Evolutionary conservation across 2,797 vertebrate species (phyloP).

Genomic region (Crocidura indochinensis): DNA sequence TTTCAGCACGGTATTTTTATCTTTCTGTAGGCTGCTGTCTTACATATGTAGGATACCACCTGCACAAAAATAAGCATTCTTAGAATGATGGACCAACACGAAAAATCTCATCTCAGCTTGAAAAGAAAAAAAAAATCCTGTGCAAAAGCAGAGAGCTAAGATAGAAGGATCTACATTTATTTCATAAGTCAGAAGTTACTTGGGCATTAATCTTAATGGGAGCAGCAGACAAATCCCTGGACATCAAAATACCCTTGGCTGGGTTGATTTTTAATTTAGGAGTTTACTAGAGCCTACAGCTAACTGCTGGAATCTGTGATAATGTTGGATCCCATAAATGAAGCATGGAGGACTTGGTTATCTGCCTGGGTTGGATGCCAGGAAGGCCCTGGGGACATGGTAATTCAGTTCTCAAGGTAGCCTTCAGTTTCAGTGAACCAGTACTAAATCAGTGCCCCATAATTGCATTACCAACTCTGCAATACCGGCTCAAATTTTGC

Average conservation of each 20-base stretch:
- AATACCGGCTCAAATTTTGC: conserved; percentile 41
- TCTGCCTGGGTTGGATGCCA: conserved; percentile 75
- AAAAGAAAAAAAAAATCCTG: conserved; percentile 26
- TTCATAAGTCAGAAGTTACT: conserved; percentile 71
- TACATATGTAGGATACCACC: conserved; percentile 58
- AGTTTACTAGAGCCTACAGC: conserved; percentile 84
- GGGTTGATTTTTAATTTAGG: conserved; percentile 83
- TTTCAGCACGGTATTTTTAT: conserved; percentile 59
- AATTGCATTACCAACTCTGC: conserved; percentile 37
- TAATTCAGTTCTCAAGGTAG: conserved; percentile 73
- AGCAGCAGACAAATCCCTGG: conserved; percentile 72
- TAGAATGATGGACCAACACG: conserved; percentile 64
- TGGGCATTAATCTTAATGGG: conserved; percentile 69
- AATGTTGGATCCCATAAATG: conserved; percentile 81
- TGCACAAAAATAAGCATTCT: conserved; percentile 56
- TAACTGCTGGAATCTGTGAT: conserved; percentile 75
- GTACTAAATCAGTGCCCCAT: conserved; percentile 61
- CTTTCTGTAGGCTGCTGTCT: conserved; percentile 55
- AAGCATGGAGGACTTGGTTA: conserved; percentile 78
- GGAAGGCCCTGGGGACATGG: conserved; percentile 72
- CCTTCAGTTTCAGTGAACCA: conserved; percentile 59
- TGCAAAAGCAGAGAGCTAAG: conserved; percentile 27
- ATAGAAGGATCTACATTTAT: conserved; percentile 67
- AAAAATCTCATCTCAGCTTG: conserved; percentile 61
- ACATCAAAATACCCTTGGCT: conserved; percentile 78